Evolutionary conservation across 2,113 vertebrate species (phyloP).

Genomic region (Macquaria ambigua): DNA sequence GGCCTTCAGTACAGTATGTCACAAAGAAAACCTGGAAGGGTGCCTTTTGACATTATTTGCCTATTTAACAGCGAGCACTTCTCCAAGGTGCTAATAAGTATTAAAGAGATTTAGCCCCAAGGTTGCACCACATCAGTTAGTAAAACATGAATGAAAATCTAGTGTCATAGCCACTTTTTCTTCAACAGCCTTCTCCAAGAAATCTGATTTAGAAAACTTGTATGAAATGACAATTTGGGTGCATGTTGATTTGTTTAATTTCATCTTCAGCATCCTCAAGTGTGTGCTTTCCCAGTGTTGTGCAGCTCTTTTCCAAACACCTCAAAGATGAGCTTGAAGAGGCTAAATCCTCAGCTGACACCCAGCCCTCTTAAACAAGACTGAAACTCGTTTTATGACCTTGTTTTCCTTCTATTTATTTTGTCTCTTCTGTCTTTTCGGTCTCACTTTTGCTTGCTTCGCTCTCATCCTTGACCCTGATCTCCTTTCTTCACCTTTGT

Average conservation of each 20-base stretch:
- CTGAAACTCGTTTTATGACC: constrained; percentile 65
- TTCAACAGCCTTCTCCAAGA: neutral
- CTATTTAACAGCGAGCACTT: neutral
- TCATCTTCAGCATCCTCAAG: neutral
- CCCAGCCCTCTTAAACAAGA: constrained; percentile 38
- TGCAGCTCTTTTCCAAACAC: neutral
- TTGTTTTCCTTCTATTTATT: constrained; percentile 23
- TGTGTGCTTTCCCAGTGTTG: too few species aligned
- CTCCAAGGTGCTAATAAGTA: neutral
- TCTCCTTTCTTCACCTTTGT: neutral
- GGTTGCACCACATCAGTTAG: neutral
- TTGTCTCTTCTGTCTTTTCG: neutral
- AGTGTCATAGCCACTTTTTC: neutral
- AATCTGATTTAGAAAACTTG: neutral
- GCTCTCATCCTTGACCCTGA: constrained; percentile 1
- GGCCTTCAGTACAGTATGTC: neutral
- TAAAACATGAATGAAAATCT: neutral
- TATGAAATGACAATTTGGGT: neutral
- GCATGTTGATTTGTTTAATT: neutral
- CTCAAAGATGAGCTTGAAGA: constrained; percentile 14
- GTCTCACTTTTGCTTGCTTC: neutral
- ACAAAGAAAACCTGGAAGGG: neutral
- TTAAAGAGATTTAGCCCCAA: neutral
- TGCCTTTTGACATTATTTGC: neutral
- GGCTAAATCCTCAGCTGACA: constrained; percentile 55